A percentile compares a stretch with the other conserved stretches of the same genome.
phyloP scores from a whole-genome alignment of 1,140 invertebrate genomes.

The Hyles euphorbiae region DNA sequence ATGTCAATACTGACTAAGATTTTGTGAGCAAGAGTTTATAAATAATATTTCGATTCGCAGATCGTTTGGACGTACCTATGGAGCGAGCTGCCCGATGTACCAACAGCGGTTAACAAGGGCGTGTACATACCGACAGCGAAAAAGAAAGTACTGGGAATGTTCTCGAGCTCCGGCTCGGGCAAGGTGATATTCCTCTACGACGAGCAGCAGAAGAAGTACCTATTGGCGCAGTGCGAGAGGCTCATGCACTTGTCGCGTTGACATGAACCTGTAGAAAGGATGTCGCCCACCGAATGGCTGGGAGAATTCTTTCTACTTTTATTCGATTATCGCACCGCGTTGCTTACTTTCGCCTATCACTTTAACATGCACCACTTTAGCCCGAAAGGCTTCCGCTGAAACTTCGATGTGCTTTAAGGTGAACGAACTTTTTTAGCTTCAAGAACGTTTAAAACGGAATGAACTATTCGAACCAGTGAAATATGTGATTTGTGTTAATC shows the following conservation, averaged over 20 bases:
- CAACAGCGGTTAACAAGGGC: constrained; percentile 56
- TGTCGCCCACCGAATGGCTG: constrained; percentile 35
- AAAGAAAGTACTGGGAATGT: constrained; percentile 67
- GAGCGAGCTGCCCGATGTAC: constrained; percentile 63
- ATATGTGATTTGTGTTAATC: no score
- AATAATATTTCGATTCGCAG: constrained; percentile 28
- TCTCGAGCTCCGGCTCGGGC: constrained; percentile 55
- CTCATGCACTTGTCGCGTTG: constrained; percentile 59
- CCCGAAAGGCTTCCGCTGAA: constrained; percentile 47
- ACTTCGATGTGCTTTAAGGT: neutral
- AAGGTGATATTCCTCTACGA: constrained; percentile 67
- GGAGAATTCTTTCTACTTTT: constrained; percentile 61
- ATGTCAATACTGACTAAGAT: no score
- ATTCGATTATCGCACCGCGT: constrained; percentile 55
- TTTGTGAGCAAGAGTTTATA: neutral
- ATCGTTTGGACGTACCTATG: constrained; percentile 71
- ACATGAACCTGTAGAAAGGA: constrained; percentile 66
- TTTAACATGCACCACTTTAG: constrained; percentile 65
- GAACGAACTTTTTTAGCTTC: neutral
- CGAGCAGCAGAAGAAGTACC: constrained; percentile 57
- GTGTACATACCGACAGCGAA: constrained; percentile 67
- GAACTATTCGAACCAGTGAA: no score
- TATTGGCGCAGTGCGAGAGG: constrained; percentile 58
- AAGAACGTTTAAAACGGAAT: no score
- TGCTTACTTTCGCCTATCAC: constrained; percentile 59